These are phyloP conservation scores for Dusona sp. DNA, from an alignment of 2,888 invertebrate genomes.

Conservation along the genomic window DNA sequence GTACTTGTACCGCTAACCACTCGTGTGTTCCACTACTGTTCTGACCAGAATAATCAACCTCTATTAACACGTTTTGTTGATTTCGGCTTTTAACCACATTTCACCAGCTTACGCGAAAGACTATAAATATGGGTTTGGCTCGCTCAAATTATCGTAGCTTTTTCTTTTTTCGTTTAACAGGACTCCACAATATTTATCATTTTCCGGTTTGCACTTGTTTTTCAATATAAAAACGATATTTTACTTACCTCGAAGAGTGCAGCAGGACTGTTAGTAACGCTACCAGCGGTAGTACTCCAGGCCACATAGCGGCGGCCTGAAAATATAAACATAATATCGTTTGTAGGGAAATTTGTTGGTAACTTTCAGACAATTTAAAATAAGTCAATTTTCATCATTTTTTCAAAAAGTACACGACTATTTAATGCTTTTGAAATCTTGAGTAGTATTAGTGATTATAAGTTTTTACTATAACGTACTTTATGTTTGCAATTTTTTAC, in stretches of 20 bases:
- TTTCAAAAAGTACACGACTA: too few relatives aligned
- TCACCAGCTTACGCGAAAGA: neutral
- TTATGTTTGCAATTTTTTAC: too few relatives aligned
- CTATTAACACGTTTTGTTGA: neutral
- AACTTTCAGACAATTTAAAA: too few relatives aligned
- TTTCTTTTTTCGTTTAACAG: neutral
- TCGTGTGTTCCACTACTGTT: neutral
- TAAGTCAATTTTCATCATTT: too few relatives aligned
- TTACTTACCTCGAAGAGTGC: constrained; percentile 81
- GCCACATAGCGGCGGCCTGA: constrained; percentile 84
- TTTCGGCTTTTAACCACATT: neutral
- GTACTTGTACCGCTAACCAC: neutral
- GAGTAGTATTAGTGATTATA: too few relatives aligned
- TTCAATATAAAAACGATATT: neutral
- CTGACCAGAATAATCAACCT: neutral
- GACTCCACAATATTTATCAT: too few relatives aligned
- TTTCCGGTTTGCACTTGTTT: neutral
- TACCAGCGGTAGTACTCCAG: constrained; percentile 83
- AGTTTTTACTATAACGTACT: too few relatives aligned
- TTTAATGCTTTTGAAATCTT: too few relatives aligned
- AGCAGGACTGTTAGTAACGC: constrained; percentile 82
- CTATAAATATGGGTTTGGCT: neutral
- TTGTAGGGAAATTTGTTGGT: constrained; percentile 48
- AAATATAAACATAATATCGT: constrained; percentile 75
- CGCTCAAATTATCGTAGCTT: neutral